Base-by-base conservation (phyloP, 30 jellyfish, hydroid and myxozoan genomes). In the Cassiopea andromeda region DNA sequence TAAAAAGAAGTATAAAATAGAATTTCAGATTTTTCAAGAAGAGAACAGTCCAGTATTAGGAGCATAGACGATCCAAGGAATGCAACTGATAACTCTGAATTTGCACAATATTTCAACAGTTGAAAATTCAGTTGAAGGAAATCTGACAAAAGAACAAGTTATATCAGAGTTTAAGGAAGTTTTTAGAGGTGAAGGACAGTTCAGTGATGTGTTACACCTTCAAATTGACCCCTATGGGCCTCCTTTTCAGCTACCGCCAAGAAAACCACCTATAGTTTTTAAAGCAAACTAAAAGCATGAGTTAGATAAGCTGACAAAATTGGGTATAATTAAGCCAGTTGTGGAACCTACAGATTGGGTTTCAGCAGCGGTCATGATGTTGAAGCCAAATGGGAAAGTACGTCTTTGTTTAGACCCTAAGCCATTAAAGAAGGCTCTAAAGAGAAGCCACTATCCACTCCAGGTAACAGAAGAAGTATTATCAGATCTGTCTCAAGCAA, bases 311-410 rank as follows among this genome's bases (percentile, higher is more conserved):
- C 73, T 87, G 83, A 61, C 50, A 18, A 45, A 64, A 75, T 17
- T 47, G 83, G 84, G 77, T 61, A 83, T 90, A 46, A 74, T 90
- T 73, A 73, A 48, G 70, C 80, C 78, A 90, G 85, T 81, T 38
- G 68, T 43, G 64, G 81, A 81, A 27, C 97, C 97, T n/a, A 90
- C 97, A 59, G 89, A 90, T 44, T 90, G 89, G 97, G 82, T 81
- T 27, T 5, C 75, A 18, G 57, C 75, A 6, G 48, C 45, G 18
- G 92, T 81, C 50, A 74, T 74, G 16, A 77, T 49, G 58, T 44
- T 17, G 49, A 90, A 90, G 70, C 90, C 87, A 7, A 70, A 79
- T 78, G 94, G 91, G 71, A 88, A 88, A 70, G 60, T 88, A 46
- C 81, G 81, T 6, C 59, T 69, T 15, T 88, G 91, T 67, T 18